Percentiles rank a stretch among this genome's conserved stretches.
Conservation (phyloP, 1,140 invertebrate species). For the Drosophila tristis region DNA sequence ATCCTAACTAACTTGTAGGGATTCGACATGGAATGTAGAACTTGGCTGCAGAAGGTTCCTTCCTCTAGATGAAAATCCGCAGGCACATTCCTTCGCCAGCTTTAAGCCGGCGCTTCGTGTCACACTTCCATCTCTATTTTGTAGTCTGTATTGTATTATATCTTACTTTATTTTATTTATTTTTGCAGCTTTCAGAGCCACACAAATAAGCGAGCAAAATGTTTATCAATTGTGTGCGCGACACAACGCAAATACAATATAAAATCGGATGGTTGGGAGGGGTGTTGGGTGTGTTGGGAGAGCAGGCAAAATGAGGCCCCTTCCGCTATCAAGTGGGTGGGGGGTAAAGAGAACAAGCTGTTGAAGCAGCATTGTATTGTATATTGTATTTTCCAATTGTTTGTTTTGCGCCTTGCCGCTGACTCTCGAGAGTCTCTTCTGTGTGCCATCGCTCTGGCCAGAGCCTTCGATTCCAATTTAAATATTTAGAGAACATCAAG, state of each 20-base stretch:
- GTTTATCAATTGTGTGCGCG: conserved; percentile 57
- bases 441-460: conserved; percentile 1
- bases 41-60: too few relatives aligned
- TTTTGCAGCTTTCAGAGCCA: conserved; percentile 60
- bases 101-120: conserved; percentile 13
- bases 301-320: too few relatives aligned
- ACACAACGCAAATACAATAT: conserved; percentile 40
- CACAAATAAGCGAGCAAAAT: conserved; percentile 54
- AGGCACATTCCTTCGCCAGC: neutral
- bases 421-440: conserved; percentile 21
- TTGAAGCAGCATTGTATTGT: conserved; percentile 2
- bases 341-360: neutral
- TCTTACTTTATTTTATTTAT: conserved; percentile 57
- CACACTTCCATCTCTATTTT: conserved; percentile 24
- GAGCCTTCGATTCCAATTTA: conserved; percentile 42
- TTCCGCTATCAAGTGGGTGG: neutral
- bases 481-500: conserved; percentile 52
- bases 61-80: too few relatives aligned
- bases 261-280: too few relatives aligned
- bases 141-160: conserved; percentile 26
- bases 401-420: conserved; percentile 31
- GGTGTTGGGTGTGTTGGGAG: too few relatives aligned
- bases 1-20: too few relatives aligned
- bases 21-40: too few relatives aligned
- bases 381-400: conserved; percentile 13